Percentiles rank a stretch among this genome's conserved stretches.
These are phyloP conservation scores for Eristalis intricaria DNA, from an alignment of 2,888 invertebrate species.

Conservation along the genomic window DNA sequence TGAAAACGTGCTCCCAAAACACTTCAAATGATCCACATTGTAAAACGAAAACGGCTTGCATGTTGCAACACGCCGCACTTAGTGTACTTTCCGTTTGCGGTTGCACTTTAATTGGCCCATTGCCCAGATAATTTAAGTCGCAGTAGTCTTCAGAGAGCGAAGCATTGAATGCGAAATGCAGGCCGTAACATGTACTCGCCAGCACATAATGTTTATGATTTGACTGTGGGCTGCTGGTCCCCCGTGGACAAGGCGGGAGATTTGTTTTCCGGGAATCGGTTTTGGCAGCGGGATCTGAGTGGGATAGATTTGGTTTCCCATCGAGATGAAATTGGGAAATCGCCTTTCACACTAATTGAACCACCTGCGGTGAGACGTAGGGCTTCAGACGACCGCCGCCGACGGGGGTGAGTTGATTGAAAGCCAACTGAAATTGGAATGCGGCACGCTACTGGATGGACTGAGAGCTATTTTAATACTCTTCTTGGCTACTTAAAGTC, in stretches of 20 bases:
- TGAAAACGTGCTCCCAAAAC: constrained; percentile 15
- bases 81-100: not conserved
- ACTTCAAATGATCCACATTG: not conserved
- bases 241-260: constrained; percentile 9
- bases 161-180: constrained; percentile 16
- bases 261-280: constrained; percentile 11
- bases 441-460: no score
- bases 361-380: not conserved
- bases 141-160: not conserved
- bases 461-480: no score
- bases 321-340: not conserved
- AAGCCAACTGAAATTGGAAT: no score
- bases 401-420: no score
- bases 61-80: constrained; percentile 22
- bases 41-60: not conserved
- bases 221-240: not conserved
- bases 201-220: constrained; percentile 6
- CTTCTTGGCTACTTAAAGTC: no score
- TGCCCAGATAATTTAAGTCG: constrained; percentile 9
- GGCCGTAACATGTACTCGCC: not conserved
- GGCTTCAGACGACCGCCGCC: not conserved
- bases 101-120: constrained; percentile 16
- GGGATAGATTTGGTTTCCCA: not conserved
- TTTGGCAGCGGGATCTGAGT: constrained; percentile 3
- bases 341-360: not conserved